A percentile compares a stretch with the other conserved stretches of the same genome.
phyloP scores from a whole-genome alignment of 2,888 invertebrate species.

The Pemphredon lugubris region DNA sequence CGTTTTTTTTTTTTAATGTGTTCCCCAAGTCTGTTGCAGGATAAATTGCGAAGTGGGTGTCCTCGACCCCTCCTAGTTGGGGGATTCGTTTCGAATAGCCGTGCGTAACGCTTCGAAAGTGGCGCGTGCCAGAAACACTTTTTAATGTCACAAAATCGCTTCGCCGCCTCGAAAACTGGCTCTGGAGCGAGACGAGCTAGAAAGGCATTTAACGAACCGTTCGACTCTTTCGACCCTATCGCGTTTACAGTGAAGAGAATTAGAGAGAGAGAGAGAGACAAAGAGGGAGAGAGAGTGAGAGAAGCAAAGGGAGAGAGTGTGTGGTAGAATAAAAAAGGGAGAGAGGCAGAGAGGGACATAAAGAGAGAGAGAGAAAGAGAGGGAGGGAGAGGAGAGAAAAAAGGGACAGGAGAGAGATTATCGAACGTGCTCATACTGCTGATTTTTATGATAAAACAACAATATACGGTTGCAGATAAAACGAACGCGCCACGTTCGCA shows the following conservation, averaged over 20 bases:
- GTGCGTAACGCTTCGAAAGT: constrained; percentile 48
- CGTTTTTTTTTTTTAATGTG: constrained; percentile 54
- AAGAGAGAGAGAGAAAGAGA: constrained; percentile 15
- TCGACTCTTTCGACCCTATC: constrained; percentile 60
- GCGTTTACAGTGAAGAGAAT: constrained; percentile 48
- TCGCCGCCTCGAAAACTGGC: constrained; percentile 50
- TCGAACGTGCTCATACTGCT: constrained; percentile 44
- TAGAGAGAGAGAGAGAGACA: constrained; percentile 22
- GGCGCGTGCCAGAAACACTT: constrained; percentile 59
- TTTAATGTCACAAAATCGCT: constrained; percentile 57
- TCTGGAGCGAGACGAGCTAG: constrained; percentile 48
- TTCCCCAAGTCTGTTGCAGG: constrained; percentile 65
- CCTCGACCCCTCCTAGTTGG: constrained; percentile 54
- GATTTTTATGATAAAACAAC: constrained; percentile 39
- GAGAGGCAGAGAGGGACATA: constrained; percentile 18
- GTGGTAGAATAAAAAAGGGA: constrained; percentile 1
- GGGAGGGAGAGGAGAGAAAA: constrained; percentile 9
- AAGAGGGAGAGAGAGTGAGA: constrained; percentile 26
- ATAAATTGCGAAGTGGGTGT: constrained; percentile 54
- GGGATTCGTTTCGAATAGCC: constrained; percentile 55
- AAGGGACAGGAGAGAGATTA: constrained; percentile 29
- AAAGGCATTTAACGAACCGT: constrained; percentile 65
- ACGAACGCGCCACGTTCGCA: constrained; percentile 32
- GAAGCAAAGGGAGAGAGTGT: constrained; percentile 25
- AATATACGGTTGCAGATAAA: constrained; percentile 47